Conservation (phyloP, 2,888 invertebrate genomes). For the Drosophila percnosoma region DNA sequence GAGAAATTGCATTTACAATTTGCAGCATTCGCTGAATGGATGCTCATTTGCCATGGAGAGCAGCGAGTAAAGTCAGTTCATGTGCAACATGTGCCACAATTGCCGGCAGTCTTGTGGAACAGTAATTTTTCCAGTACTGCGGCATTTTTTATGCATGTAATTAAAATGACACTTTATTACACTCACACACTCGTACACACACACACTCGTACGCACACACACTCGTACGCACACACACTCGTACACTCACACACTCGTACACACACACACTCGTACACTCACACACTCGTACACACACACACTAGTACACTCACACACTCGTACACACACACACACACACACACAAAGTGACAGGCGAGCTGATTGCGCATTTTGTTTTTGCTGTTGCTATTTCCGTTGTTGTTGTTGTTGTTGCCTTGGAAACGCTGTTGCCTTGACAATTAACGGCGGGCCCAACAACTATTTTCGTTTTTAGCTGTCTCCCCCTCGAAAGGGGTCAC, state of each 20-base stretch:
- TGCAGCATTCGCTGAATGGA: background rate
- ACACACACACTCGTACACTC: background rate
- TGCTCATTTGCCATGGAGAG: background rate
- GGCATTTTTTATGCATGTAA: conserved; percentile 69
- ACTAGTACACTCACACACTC: conserved; percentile 6
- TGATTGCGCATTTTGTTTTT: conserved; percentile 59
- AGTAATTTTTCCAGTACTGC: conserved; percentile 40
- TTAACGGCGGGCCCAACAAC: conserved; percentile 60
- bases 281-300: background rate
- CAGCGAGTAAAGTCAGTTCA: conserved; percentile 1
- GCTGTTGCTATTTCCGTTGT: conserved; percentile 12
- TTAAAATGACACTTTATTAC: conserved; percentile 69
- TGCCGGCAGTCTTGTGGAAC: conserved; percentile 18
- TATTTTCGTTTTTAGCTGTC: conserved; percentile 22
- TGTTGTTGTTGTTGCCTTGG: conserved; percentile 66
- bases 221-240: background rate
- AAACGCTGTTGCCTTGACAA: conserved; percentile 77
- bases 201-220: no score
- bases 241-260: background rate
- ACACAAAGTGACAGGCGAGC: conserved; percentile 46
- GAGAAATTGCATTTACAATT: background rate
- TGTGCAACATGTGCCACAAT: conserved; percentile 45
- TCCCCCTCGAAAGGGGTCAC: conserved; percentile 35
- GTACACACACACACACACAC: conserved; percentile 1
- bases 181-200: conserved; percentile 18